These are phyloP conservation scores for Coracopsis vasa DNA, from an alignment of 2,113 vertebrate species.

Conservation along the genomic window DNA sequence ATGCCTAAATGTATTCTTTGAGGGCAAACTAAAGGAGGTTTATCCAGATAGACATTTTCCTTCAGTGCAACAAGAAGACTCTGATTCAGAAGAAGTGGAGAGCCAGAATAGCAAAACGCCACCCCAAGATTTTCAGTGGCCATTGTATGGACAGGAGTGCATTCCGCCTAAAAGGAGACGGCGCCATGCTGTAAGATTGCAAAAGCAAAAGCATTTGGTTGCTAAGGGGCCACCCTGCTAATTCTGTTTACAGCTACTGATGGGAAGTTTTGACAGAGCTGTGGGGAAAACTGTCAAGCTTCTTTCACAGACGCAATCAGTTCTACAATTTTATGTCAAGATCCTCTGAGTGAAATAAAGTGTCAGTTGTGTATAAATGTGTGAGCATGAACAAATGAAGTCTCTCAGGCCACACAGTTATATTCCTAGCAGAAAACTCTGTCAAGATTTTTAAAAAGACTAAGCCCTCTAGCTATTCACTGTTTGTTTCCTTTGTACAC, in stretches of 20 bases:
- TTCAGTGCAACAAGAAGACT: constrained; percentile 79
- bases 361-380: background rate
- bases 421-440: background rate
- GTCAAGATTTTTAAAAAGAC: background rate
- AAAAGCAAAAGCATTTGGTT: constrained; percentile 47
- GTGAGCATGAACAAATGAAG: background rate
- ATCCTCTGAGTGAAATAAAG: background rate
- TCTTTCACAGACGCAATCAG: background rate
- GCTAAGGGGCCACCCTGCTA: constrained; percentile 56
- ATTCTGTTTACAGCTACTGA: background rate
- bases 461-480: background rate
- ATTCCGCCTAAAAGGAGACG: constrained; percentile 91
- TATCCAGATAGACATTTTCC: constrained; percentile 85
- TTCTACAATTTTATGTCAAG: background rate
- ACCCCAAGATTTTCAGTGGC: constrained; percentile 84
- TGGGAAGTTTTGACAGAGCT: constrained; percentile 3
- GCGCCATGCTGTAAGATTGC: constrained; percentile 81
- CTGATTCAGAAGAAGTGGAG: constrained; percentile 88
- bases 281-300: background rate
- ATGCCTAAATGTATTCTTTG: constrained; percentile 89
- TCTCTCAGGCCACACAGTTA: background rate
- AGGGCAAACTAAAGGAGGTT: constrained; percentile 84
- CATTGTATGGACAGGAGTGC: constrained; percentile 80
- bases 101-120: constrained; percentile 71
- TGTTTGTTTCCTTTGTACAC: constrained; percentile 38